These are phyloP conservation scores for Megalopta genalis DNA, from an alignment of 1,140 invertebrate genomes.

Conservation along the genomic window DNA sequence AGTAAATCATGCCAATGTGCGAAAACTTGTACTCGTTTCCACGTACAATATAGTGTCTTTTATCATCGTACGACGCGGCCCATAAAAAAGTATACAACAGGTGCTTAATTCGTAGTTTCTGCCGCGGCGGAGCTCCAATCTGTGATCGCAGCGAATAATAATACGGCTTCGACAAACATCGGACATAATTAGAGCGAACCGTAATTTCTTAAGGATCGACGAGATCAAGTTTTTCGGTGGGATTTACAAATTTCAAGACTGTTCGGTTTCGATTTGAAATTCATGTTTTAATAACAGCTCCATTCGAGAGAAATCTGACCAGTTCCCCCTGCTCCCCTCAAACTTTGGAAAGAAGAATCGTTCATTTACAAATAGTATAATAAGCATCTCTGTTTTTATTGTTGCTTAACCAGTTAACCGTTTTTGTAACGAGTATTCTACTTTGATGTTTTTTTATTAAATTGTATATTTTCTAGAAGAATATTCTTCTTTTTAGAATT, in stretches of 20 bases:
- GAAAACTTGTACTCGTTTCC: neutral
- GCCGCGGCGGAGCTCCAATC: neutral
- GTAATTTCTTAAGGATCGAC: neutral
- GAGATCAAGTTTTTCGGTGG: neutral
- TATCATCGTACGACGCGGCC: neutral
- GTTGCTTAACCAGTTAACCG: too few species aligned
- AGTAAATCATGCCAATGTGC: neutral
- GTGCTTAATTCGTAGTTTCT: neutral
- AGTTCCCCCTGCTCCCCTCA: too few species aligned
- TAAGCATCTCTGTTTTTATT: too few species aligned
- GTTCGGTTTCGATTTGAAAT: too few species aligned
- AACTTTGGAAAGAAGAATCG: too few species aligned
- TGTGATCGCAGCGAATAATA: neutral
- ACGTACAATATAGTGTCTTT: neutral
- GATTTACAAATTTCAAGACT: neutral
- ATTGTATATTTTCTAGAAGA: too few species aligned
- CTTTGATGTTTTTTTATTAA: too few species aligned
- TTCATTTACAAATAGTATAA: too few species aligned
- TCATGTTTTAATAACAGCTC: neutral
- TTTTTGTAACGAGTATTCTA: too few species aligned
- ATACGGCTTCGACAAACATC: neutral
- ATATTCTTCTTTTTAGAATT: too few species aligned
- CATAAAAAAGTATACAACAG: constrained; percentile 5
- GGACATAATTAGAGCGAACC: neutral
- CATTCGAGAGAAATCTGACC: too few species aligned